A percentile compares a stretch with the other conserved stretches of the same genome.
Evolutionary conservation across 2,797 vertebrate species (phyloP).

Genomic region (Coregonus ussuriensis): DNA sequence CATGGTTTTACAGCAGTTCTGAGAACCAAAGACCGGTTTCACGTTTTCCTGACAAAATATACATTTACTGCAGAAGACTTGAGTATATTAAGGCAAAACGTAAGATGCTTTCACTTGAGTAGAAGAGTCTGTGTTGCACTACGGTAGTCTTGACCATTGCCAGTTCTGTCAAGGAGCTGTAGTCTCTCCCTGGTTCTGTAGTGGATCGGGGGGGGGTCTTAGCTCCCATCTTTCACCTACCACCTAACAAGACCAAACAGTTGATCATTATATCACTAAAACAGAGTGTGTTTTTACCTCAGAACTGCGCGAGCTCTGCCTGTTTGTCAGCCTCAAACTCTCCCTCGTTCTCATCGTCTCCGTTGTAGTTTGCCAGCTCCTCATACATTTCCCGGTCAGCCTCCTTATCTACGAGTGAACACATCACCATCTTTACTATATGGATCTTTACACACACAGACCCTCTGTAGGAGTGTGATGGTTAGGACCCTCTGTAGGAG

Average conservation of each 20-base stretch:
- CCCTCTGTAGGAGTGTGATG: no score
- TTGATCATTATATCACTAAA: no score
- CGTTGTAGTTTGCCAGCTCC: slow-evolving; percentile 80
- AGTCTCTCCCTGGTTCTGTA: neutral
- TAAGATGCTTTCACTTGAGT: neutral
- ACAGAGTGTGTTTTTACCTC: slow-evolving; percentile 43
- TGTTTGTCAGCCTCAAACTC: slow-evolving; percentile 93
- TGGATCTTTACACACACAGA: no score
- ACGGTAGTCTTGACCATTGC: neutral
- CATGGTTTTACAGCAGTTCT: slow-evolving; percentile 15
- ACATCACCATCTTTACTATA: neutral
- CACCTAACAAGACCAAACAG: no score
- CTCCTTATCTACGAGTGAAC: no score
- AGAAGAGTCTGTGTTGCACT: neutral
- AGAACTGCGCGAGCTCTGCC: slow-evolving; percentile 79
- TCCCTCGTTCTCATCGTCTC: slow-evolving; percentile 88
- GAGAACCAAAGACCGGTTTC: neutral
- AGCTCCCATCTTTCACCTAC: no score
- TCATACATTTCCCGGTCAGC: slow-evolving; percentile 72
- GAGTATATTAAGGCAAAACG: slow-evolving; percentile 19
- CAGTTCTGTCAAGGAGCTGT: neutral
- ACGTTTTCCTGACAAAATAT: slow-evolving; percentile 4
- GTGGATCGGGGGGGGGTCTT: no score
- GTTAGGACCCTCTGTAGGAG: no score
- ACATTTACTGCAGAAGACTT: slow-evolving; percentile 26